phyloP scores from a whole-genome alignment of 2,113 vertebrate genomes.

The Chionomys nivalis region DNA sequence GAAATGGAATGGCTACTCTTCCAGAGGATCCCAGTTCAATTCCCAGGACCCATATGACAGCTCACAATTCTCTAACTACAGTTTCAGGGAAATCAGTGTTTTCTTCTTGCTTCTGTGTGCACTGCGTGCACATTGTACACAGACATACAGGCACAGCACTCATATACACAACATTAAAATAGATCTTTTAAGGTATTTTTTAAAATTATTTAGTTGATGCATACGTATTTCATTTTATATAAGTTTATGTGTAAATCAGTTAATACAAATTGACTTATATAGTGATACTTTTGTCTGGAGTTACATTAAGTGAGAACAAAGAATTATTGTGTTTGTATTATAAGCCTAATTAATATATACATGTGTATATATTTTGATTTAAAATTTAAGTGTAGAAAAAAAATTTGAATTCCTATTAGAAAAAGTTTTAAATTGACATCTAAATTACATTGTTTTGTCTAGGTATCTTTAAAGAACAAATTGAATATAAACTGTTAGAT shows the following conservation, averaged over 20 bases:
- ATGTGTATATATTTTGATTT: neutral
- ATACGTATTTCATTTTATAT: neutral
- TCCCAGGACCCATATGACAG: neutral
- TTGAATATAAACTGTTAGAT: constrained; percentile 24
- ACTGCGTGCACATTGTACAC: neutral
- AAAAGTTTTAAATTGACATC: neutral
- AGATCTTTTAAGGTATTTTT: neutral
- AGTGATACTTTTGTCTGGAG: neutral
- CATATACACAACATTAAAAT: neutral
- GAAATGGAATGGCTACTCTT: neutral
- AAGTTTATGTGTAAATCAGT: neutral
- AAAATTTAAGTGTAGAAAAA: neutral
- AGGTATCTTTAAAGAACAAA: constrained; percentile 43
- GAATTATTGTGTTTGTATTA: neutral
- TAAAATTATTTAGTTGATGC: neutral
- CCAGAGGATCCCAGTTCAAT: neutral
- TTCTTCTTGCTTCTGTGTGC: neutral
- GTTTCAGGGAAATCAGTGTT: neutral
- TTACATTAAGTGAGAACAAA: neutral
- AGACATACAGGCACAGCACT: neutral
- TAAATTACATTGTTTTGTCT: constrained; percentile 24
- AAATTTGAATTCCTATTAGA: neutral
- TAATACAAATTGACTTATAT: neutral
- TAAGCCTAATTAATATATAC: neutral
- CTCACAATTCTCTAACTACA: neutral